phyloP scores from a whole-genome alignment of 2,888 invertebrate species.

The Ormyrus thymus region DNA sequence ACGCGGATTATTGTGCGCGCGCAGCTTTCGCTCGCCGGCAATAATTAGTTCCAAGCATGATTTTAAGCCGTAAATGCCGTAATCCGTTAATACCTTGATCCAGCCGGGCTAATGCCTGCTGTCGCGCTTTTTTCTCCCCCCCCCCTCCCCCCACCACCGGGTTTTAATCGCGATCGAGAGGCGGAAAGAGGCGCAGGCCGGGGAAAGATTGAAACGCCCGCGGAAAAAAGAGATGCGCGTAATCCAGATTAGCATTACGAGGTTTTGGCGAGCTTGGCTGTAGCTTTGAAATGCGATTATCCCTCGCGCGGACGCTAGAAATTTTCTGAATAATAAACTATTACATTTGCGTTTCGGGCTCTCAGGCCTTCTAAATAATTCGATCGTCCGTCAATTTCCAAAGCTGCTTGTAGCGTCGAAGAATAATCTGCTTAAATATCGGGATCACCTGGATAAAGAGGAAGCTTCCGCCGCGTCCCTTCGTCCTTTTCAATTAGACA shows the following conservation, averaged over 20 bases:
- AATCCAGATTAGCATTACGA: slow-evolving; percentile 39
- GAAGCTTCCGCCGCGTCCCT: not conserved
- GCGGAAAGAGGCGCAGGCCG: not conserved
- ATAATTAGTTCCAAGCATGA: slow-evolving; percentile 54
- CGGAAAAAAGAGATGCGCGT: slow-evolving; percentile 1
- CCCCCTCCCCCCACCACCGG: not conserved
- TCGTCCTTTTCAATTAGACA: not conserved
- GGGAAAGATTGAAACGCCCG: slow-evolving; percentile 21
- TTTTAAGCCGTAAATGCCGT: slow-evolving; percentile 56
- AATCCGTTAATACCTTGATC: slow-evolving; percentile 57
- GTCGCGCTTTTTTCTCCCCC: slow-evolving; percentile 15
- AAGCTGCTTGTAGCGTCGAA: too few species aligned
- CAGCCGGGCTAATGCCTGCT: slow-evolving; percentile 45
- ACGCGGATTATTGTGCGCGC: slow-evolving; percentile 54
- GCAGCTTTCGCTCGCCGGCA: slow-evolving; percentile 49
- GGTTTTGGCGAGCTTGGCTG: not conserved
- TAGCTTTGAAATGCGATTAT: not conserved
- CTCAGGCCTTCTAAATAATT: too few species aligned
- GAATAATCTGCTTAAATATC: too few species aligned
- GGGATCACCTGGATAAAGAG: not conserved
- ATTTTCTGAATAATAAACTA: too few species aligned
- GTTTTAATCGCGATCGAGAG: slow-evolving; percentile 36
- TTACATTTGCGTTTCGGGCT: too few species aligned
- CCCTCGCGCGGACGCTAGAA: too few species aligned
- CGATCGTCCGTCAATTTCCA: too few species aligned